A percentile compares a stretch with the other conserved stretches of the same genome.
These are phyloP conservation scores for Scomberomorus guttatus DNA, from an alignment of 2,797 vertebrate genomes.

Conservation along the genomic window DNA sequence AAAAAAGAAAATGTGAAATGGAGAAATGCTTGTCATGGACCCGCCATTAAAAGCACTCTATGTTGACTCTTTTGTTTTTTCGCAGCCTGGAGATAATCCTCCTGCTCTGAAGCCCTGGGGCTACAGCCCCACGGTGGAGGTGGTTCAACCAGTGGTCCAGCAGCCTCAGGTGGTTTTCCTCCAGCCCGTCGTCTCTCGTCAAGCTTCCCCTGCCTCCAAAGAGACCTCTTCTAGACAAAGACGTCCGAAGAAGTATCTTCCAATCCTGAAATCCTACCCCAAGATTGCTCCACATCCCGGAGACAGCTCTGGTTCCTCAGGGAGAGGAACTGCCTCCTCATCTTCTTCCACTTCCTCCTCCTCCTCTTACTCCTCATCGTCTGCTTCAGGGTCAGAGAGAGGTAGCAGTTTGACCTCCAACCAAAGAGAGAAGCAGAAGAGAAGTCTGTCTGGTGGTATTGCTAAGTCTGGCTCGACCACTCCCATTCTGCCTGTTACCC, in stretches of 20 bases:
- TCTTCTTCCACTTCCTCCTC: constrained; percentile 51
- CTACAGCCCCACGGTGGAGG: constrained; percentile 82
- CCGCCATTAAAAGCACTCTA: no score
- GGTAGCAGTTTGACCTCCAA: constrained; percentile 60
- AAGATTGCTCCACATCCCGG: constrained; percentile 94
- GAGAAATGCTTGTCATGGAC: not conserved
- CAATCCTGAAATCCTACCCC: constrained; percentile 93
- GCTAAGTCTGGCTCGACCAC: constrained; percentile 47
- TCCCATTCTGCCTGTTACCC: constrained; percentile 51
- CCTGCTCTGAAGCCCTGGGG: constrained; percentile 88
- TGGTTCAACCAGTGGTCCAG: constrained; percentile 82
- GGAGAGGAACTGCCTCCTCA: constrained; percentile 73
- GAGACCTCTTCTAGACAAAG: constrained; percentile 82
- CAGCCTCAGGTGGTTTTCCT: constrained; percentile 90
- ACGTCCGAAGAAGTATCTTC: constrained; percentile 90
- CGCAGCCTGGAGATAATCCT: constrained; percentile 83
- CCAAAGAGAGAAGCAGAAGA: constrained; percentile 70
- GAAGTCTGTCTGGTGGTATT: constrained; percentile 22
- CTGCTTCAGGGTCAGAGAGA: constrained; percentile 65
- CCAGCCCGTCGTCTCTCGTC: constrained; percentile 84
- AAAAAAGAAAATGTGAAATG: not conserved
- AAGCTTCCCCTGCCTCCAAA: constrained; percentile 72
- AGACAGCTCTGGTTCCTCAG: constrained; percentile 80
- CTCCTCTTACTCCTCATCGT: constrained; percentile 44
- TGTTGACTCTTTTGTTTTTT: constrained; percentile 35